Percentiles rank a stretch among this genome's conserved stretches.
These are phyloP conservation scores for Empis stercorea DNA, from an alignment of 2,888 invertebrate genomes.

Conservation along the genomic window DNA sequence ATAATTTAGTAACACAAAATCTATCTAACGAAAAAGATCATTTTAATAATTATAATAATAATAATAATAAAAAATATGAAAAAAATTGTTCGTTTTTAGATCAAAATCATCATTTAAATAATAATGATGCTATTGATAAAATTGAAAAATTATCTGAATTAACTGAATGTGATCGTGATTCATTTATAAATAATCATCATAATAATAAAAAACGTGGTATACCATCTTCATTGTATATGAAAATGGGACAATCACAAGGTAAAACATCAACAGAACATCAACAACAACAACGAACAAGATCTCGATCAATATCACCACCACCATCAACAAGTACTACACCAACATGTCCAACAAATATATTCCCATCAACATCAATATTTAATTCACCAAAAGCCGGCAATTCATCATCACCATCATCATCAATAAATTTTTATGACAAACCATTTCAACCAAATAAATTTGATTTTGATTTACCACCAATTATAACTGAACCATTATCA, in stretches of 20 bases:
- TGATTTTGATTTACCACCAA: slow-evolving; percentile 15
- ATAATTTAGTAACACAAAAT: slow-evolving; percentile 4
- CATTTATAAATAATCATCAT: slow-evolving; percentile 13
- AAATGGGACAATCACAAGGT: slow-evolving; percentile 16
- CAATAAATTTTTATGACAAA: slow-evolving; percentile 22
- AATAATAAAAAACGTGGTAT: slow-evolving; percentile 2
- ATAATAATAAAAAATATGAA: slow-evolving; percentile 7
- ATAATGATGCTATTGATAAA: slow-evolving; percentile 4
- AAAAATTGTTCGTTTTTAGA: slow-evolving; percentile 6
- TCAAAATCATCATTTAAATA: slow-evolving; percentile 7
- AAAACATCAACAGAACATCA: slow-evolving; percentile 10
- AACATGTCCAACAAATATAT: not conserved
- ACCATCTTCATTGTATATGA: not conserved
- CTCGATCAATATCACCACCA: slow-evolving; percentile 3
- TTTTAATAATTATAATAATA: slow-evolving; percentile 11
- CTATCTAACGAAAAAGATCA: slow-evolving; percentile 16
- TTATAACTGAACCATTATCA: slow-evolving; percentile 18
- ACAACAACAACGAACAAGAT: slow-evolving; percentile 3
- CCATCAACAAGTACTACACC: not conserved
- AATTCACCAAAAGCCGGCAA: slow-evolving; percentile 3
- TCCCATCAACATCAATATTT: not conserved
- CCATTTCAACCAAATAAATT: slow-evolving; percentile 19
- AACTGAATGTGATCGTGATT: slow-evolving; percentile 23
- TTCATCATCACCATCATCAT: no score
- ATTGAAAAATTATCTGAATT: slow-evolving; percentile 12